phyloP scores from a whole-genome alignment of 1,140 invertebrate genomes.

The Drosophila rufa region DNA sequence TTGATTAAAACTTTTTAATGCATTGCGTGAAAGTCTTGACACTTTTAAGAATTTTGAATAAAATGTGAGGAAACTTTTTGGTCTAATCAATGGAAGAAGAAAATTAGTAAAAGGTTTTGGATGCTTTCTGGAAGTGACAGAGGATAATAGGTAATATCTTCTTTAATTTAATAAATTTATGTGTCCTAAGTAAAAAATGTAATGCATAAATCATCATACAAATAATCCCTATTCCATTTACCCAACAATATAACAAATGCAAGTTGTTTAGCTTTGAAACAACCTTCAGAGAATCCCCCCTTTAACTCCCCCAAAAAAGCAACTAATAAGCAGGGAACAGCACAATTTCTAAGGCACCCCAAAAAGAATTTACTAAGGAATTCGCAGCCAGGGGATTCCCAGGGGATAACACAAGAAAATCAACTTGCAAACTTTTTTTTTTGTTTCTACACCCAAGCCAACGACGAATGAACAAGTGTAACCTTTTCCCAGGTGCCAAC shows the following conservation, averaged over 20 bases:
- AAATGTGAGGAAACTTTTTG: background rate
- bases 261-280: background rate
- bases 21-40: background rate
- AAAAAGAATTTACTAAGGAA: slow-evolving; percentile 4
- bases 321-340: slow-evolving; percentile 7
- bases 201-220: background rate
- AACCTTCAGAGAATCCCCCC: background rate
- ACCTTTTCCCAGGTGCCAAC: slow-evolving; percentile 52
- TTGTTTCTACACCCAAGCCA: slow-evolving; percentile 13
- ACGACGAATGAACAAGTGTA: slow-evolving; percentile 23
- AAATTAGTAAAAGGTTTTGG: background rate
- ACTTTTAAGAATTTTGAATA: background rate
- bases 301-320: background rate
- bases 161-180: too few species aligned
- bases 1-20: slow-evolving; percentile 20
- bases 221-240: background rate
- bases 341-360: slow-evolving; percentile 3
- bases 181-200: background rate
- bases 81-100: background rate
- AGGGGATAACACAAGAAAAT: slow-evolving; percentile 2
- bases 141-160: too few species aligned
- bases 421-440: slow-evolving; percentile 45
- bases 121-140: background rate
- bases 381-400: slow-evolving; percentile 11
- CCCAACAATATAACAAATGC: background rate